Percentiles rank a stretch among this genome's conserved stretches.
Evolutionary conservation across 2,888 invertebrate species (phyloP).

Genomic region (Leucania comma): DNA sequence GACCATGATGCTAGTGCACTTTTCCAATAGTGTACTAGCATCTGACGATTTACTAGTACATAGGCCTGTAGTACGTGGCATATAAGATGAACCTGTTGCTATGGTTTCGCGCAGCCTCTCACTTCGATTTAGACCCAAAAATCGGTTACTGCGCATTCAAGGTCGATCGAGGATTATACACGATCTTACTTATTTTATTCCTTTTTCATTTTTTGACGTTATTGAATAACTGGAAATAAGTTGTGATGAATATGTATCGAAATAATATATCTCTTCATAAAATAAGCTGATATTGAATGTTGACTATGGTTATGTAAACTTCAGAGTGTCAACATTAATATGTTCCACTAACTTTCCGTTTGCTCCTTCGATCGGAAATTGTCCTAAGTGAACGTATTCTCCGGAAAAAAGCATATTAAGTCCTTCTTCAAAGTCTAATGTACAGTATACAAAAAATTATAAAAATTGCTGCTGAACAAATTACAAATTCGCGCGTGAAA

Average conservation of each 20-base stretch:
- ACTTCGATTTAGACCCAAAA: no score
- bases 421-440: neutral
- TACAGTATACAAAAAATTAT: neutral
- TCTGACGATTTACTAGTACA: no score
- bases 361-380: neutral
- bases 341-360: neutral
- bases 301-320: slow-evolving; percentile 1
- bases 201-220: neutral
- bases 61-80: no score
- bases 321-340: slow-evolving; percentile 1
- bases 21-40: no score
- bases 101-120: no score
- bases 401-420: neutral
- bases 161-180: no score
- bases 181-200: no score
- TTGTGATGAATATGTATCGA: neutral
- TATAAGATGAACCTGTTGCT: no score
- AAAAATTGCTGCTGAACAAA: neutral
- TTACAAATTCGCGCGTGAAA: neutral
- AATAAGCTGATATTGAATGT: slow-evolving; percentile 8
- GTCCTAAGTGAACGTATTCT: neutral
- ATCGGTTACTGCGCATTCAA: no score
- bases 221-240: slow-evolving; percentile 9
- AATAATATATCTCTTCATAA: neutral
- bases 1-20: no score